These are phyloP conservation scores for Philotrypesis tridentata DNA, from an alignment of 1,140 invertebrate species.

Conservation along the genomic window DNA sequence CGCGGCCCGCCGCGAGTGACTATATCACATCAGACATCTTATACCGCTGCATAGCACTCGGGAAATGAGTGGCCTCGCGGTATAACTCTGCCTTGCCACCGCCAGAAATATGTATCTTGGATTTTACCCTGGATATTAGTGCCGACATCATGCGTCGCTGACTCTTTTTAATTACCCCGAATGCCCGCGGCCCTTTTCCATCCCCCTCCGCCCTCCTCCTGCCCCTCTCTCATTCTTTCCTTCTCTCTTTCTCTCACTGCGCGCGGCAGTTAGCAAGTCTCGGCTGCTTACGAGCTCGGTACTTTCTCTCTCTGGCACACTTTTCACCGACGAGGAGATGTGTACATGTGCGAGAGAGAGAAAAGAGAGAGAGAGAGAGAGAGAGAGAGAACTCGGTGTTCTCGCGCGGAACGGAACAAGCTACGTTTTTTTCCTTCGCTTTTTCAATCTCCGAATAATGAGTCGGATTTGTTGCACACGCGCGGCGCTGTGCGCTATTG, in stretches of 20 bases:
- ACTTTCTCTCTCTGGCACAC: background rate
- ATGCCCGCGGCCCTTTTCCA: conserved; percentile 38
- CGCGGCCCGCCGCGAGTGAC: too few species aligned
- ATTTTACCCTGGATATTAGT: conserved; percentile 34
- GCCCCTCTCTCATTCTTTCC: background rate
- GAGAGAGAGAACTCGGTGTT: background rate
- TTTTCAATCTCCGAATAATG: background rate
- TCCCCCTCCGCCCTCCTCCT: too few species aligned
- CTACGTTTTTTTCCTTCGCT: background rate
- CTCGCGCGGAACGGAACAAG: background rate
- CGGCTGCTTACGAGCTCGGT: too few species aligned
- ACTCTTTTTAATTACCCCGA: conserved; percentile 56
- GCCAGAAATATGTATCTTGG: background rate
- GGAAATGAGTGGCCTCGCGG: too few species aligned
- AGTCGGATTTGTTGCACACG: background rate
- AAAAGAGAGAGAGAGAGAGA: too few species aligned
- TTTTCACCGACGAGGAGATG: background rate
- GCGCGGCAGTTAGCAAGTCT: background rate
- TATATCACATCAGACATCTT: background rate
- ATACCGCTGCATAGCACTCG: background rate
- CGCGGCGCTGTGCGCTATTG: too few species aligned
- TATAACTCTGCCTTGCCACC: background rate
- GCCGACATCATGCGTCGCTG: conserved; percentile 47
- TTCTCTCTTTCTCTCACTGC: background rate
- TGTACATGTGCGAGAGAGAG: background rate